These are phyloP conservation scores for Idaea aversata DNA, from an alignment of 2,888 invertebrate genomes.

Conservation along the genomic window DNA sequence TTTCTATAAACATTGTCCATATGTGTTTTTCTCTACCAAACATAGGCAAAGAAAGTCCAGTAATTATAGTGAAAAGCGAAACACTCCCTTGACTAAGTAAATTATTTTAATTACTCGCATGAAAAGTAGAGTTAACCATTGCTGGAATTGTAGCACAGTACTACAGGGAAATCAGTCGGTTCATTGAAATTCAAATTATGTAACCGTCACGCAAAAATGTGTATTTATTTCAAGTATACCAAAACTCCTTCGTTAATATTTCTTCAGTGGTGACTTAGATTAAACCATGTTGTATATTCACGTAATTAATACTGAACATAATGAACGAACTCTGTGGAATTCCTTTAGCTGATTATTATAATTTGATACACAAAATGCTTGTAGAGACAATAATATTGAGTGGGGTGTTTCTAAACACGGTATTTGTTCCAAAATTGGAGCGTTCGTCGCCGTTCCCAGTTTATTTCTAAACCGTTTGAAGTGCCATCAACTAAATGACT, in stretches of 20 bases:
- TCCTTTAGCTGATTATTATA: neutral
- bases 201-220: neutral
- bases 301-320: neutral
- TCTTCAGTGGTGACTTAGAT: neutral
- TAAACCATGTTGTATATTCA: neutral
- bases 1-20: conserved; percentile 44
- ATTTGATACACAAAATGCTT: conserved; percentile 36
- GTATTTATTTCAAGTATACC: neutral
- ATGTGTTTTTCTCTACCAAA: conserved; percentile 34
- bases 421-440: conserved; percentile 54
- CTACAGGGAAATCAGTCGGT: neutral
- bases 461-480: conserved; percentile 60
- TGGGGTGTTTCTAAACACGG: conserved; percentile 38
- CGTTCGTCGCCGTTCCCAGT: conserved; percentile 37
- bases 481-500: conserved; percentile 52
- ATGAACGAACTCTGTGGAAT: neutral
- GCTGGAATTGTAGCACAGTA: neutral
- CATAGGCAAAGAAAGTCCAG: conserved; percentile 22
- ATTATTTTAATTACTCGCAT: neutral
- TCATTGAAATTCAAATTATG: neutral
- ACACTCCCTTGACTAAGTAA: neutral
- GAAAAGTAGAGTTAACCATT: neutral
- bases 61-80: neutral
- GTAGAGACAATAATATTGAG: conserved; percentile 30
- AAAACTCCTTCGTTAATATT: neutral